Percentiles rank a stretch among this genome's conserved stretches.
phyloP scores from a whole-genome alignment of 2,113 vertebrate species.

The Pteropus alecto region DNA sequence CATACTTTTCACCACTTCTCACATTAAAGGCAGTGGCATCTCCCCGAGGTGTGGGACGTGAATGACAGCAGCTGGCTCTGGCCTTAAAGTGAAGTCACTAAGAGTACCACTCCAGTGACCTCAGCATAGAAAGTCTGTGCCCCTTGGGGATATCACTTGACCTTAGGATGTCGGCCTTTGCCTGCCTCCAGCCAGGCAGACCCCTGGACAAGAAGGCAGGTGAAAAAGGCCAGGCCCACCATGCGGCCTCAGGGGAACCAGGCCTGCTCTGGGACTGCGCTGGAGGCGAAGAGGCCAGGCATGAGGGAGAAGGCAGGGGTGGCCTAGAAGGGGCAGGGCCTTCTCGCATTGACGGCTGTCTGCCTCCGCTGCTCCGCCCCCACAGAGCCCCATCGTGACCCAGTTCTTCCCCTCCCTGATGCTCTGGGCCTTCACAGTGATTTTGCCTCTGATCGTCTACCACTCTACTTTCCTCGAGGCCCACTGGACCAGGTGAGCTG shows the following conservation, averaged over 20 bases:
- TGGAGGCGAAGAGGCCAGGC: neutral
- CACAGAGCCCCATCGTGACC: constrained; percentile 94
- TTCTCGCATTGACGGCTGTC: neutral
- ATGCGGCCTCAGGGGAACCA: neutral
- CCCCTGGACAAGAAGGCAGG: neutral
- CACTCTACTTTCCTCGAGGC: constrained; percentile 95
- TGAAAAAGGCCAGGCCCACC: neutral
- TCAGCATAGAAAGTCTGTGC: neutral
- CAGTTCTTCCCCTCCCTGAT: constrained; percentile 96
- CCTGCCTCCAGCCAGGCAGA: neutral
- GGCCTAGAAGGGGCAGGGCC: neutral
- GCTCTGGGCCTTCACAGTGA: constrained; percentile 95
- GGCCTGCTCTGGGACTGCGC: neutral
- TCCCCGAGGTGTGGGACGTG: neutral
- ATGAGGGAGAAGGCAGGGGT: neutral
- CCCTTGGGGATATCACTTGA: neutral
- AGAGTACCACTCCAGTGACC: neutral
- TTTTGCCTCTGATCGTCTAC: constrained; percentile 95
- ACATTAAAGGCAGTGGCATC: neutral
- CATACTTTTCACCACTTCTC: neutral
- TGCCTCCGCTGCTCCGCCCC: constrained; percentile 37
- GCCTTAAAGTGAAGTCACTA: neutral
- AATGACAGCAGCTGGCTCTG: neutral
- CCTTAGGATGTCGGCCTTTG: neutral
- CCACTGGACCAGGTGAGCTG: constrained; percentile 95